Conservation (phyloP, 2,888 invertebrate species). For the Fabriciana adippe region DNA sequence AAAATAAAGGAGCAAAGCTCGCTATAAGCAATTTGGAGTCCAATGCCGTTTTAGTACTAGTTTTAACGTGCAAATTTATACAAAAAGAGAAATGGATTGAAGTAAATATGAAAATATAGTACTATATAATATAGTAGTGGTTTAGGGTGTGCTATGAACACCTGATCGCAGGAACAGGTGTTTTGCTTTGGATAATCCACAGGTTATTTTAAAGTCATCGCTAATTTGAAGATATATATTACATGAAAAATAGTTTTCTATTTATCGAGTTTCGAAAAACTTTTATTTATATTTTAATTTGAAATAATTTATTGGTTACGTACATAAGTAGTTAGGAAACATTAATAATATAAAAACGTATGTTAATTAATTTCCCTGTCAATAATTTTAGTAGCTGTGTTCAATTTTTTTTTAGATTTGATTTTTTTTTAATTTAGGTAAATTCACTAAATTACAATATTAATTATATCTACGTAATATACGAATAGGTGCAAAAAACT, state of each 20-base stretch:
- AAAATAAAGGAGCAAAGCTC: conserved; percentile 4
- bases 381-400: too few species aligned
- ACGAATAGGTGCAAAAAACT: too few species aligned
- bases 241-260: conserved; percentile 8
- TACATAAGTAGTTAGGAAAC: neutral
- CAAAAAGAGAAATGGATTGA: conserved; percentile 41
- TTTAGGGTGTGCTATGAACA: conserved; percentile 48
- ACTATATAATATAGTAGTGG: conserved; percentile 35
- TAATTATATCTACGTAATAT: too few species aligned
- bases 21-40: conserved; percentile 7
- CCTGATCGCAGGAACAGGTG: conserved; percentile 66
- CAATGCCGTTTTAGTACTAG: conserved; percentile 28
- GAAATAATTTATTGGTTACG: neutral
- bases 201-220: conserved; percentile 43
- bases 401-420: too few species aligned
- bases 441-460: too few species aligned
- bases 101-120: neutral
- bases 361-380: too few species aligned
- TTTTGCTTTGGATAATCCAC: conserved; percentile 41
- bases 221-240: conserved; percentile 47
- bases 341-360: too few species aligned
- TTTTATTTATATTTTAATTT: conserved; percentile 2
- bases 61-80: neutral
- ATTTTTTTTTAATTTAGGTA: too few species aligned
- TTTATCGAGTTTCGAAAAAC: too few species aligned